Conservation (phyloP, 2,888 invertebrate genomes). For the Ditula angustiorana region DNA sequence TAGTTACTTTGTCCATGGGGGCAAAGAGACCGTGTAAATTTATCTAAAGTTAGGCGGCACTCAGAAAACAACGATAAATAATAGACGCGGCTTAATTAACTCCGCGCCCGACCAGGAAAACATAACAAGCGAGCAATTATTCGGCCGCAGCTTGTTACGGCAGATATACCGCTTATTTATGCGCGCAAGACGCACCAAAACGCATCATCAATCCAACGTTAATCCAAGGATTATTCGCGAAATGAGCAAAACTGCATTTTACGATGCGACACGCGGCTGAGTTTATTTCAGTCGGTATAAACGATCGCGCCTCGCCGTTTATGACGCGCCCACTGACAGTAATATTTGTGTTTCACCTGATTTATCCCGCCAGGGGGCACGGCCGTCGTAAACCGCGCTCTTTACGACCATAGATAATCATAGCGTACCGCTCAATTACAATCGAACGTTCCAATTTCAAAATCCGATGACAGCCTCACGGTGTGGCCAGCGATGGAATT, state of each 20-base stretch:
- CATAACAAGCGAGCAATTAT: slow-evolving; percentile 60
- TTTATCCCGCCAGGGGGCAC: slow-evolving; percentile 62
- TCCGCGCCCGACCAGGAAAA: slow-evolving; percentile 57
- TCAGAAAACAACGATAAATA: slow-evolving; percentile 49
- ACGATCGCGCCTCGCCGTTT: slow-evolving; percentile 65
- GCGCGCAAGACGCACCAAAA: slow-evolving; percentile 65
- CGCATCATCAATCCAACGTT: slow-evolving; percentile 69
- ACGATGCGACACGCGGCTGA: slow-evolving; percentile 59
- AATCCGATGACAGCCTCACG: slow-evolving; percentile 43
- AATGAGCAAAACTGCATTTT: slow-evolving; percentile 73
- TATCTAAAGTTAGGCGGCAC: slow-evolving; percentile 19
- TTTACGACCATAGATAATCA: slow-evolving; percentile 63
- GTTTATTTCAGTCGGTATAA: slow-evolving; percentile 67
- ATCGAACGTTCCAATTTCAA: slow-evolving; percentile 50
- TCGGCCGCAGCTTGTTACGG: slow-evolving; percentile 56
- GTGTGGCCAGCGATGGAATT: slow-evolving; percentile 19
- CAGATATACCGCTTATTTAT: slow-evolving; percentile 68
- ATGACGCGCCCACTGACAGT: slow-evolving; percentile 71
- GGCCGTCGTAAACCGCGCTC: slow-evolving; percentile 62
- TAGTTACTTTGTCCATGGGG: not conserved
- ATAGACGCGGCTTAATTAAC: slow-evolving; percentile 59
- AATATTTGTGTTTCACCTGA: slow-evolving; percentile 75
- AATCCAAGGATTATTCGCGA: slow-evolving; percentile 73
- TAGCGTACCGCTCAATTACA: slow-evolving; percentile 59
- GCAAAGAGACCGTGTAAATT: slow-evolving; percentile 24